Evolutionary conservation across 2,888 invertebrate species (phyloP), one percentile per base, ranked within the genome.

Genomic region (Brachypterus glaber): DNA sequence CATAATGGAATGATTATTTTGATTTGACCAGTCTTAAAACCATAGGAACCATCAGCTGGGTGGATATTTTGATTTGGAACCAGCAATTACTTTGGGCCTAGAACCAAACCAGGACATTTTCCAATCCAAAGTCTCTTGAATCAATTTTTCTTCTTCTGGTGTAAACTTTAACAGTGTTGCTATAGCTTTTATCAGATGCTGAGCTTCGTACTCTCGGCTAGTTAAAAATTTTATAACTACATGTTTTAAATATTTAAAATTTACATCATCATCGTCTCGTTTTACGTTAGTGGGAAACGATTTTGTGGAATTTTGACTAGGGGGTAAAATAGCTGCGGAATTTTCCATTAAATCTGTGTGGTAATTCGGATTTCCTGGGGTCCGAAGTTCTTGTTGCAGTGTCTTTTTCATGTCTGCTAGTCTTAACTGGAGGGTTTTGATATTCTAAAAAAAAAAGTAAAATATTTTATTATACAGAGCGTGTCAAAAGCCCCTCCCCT

Each of bases 221-320:
- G 92, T 92, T 54, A 93, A 73, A 66, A 93, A 93, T 60, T 91
- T 89, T 2, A 93, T 81, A 44, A 93, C 79, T 46, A 93, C 93
- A 68, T 93, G 91, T 59, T 91, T 92, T 40, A 93, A 71, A 63
- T 93, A 93, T 60, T 79, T 77, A 58, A 85, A 83, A 67, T 84
- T 87, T 32, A 86, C 77, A 54, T 85, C 82, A 42, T 80, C 76
- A 51, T 71, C 72, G 45, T 64, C 64, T 36, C 61, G 57, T 32
- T 51, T 51, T 35, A 60, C 65, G 29, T 51, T 59, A 33, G 58
- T 57, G 30, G 62, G 64, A 46, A 66, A 60, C 53, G 62, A 59
- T 48, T 66, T 62, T 1, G 69, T 68, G 37, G 68, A 67, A 4
- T 65, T 67, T 50, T 69, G 69, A 67, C 76, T 73, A 46, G 79